Conservation (phyloP, 2,113 vertebrate genomes). For the Otis tarda region DNA sequence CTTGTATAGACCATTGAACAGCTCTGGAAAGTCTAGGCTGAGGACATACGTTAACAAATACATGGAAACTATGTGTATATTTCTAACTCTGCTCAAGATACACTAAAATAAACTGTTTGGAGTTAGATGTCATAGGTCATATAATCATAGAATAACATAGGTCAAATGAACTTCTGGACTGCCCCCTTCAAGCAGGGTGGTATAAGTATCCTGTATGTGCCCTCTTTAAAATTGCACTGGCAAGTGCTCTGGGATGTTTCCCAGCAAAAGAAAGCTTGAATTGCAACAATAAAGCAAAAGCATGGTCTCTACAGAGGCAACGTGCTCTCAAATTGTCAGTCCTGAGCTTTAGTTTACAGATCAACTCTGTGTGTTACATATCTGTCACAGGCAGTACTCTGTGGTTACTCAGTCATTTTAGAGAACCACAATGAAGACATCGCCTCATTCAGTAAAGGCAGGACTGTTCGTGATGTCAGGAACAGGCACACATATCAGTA, state of each 20-base stretch:
- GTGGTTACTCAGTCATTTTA: neutral
- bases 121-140: neutral
- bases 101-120: neutral
- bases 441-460: neutral
- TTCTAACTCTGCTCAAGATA: neutral
- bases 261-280: neutral
- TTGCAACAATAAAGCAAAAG: neutral
- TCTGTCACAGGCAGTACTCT: neutral
- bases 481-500: neutral
- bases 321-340: neutral
- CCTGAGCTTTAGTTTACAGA: neutral
- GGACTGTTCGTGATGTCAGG: accelerated
- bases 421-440: neutral
- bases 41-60: neutral
- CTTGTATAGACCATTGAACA: neutral
- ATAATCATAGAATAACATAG: neutral
- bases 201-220: neutral
- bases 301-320: neutral
- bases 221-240: neutral
- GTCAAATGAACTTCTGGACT: neutral
- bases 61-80: neutral
- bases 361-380: neutral
- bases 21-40: neutral
- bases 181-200: neutral
- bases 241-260: neutral